Evolutionary conservation across 2,888 invertebrate species (phyloP), one percentile per base, ranked within the genome.

Genomic region (Nasonia oneida): DNA sequence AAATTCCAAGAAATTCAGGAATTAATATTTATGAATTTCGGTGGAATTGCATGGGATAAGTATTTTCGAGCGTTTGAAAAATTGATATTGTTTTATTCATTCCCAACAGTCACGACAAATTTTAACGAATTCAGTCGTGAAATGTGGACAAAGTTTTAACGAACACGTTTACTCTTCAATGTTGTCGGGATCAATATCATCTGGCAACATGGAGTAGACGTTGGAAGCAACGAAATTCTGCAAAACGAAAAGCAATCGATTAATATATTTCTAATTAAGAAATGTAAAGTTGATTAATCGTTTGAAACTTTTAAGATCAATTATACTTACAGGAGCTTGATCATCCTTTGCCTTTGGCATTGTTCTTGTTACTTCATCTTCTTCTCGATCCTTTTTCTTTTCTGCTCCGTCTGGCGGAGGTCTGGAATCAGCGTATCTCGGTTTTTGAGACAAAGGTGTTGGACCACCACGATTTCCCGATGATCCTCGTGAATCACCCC

Each of bases 211-310:
- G 90, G 95, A 95, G 95, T 96, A 97, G 95, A 96, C 96, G 93
- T 97, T 97, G 91, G 96, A 95, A 91, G 95, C 96, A 93, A 96
- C 95, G 91, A 97, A 96, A 94, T 96, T 96, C 95, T 96, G 94
- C 3, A 94, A 95, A 53, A 87, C 10, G n/a, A 64, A 61, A 6
- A 61, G 5, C 42, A 37, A 33, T 57, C 15, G 23, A 73, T 64
- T 10, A 74, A 64, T 23, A 75, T 42, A 47, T 29, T 50, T 67
- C 23, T 64, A 3, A 47, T 33, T 37, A 12, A 50, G n/a, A 57
- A 37, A 75, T 23, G 37, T 39, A 39, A 57, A 6, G 23, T 61
- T 23, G 10, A 10, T 8, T 8, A 74, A 61, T 74, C 18, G 29
- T 18, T 42, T 5, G 29, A 23, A 29, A 50, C 75, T 79, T 73